Conservation (phyloP, 2,888 invertebrate genomes). For the Drepana falcataria region DNA sequence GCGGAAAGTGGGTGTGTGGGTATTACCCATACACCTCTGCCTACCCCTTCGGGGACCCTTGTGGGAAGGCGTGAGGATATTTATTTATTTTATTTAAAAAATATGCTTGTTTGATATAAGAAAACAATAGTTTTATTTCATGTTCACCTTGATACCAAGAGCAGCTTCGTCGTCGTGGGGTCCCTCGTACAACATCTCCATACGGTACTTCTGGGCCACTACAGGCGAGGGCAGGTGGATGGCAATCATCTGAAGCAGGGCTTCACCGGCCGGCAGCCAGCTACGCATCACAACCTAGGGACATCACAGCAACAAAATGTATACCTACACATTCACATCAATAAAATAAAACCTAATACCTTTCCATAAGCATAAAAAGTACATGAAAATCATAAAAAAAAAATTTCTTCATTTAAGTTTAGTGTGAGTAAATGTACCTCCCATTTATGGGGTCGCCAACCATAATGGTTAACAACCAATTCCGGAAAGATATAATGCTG, state of each 20-base stretch:
- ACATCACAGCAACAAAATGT: constrained; percentile 2
- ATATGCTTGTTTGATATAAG: no score
- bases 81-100: no score
- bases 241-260: constrained; percentile 99
- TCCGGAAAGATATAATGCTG: constrained; percentile 57
- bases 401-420: no score
- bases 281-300: constrained; percentile 95
- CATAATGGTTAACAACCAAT: constrained; percentile 55
- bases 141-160: constrained; percentile 85
- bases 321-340: neutral
- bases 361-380: neutral
- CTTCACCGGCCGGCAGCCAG: constrained; percentile 99
- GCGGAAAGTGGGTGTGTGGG: no score
- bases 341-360: neutral
- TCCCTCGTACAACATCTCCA: constrained; percentile 99
- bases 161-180: constrained; percentile 98
- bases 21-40: no score
- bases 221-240: constrained; percentile 99
- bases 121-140: neutral
- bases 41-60: no score
- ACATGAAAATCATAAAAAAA: no score
- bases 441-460: constrained; percentile 59
- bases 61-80: no score
- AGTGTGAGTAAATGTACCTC: constrained; percentile 43
- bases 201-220: constrained; percentile 98